Evolutionary conservation across 2,888 invertebrate species (phyloP).

Genomic region (Arenicola marina): DNA sequence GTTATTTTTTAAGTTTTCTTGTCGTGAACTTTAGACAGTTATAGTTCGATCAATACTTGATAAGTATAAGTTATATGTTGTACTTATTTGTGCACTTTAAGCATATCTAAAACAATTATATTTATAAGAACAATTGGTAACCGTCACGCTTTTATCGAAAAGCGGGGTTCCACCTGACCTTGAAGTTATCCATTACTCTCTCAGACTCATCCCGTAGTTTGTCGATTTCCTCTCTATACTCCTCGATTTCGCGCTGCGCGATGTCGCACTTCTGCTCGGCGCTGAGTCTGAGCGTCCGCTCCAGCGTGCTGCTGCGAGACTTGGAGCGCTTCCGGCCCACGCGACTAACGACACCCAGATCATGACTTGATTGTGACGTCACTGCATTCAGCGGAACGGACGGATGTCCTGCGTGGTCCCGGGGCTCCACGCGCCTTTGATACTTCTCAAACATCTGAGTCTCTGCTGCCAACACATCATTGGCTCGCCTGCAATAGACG

Average conservation of each 20-base stretch:
- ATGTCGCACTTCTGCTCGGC: conserved; percentile 62
- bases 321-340: conserved; percentile 54
- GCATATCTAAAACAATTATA: no score
- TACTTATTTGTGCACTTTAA: no score
- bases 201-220: conserved; percentile 57
- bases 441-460: conserved; percentile 61
- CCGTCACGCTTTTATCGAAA: no score
- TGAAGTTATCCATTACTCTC: conserved; percentile 56
- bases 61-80: no score
- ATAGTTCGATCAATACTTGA: no score
- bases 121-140: no score
- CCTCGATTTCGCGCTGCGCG: conserved; percentile 60
- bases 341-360: conserved; percentile 23
- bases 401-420: conserved; percentile 36
- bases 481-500: conserved; percentile 47
- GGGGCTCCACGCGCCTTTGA: conserved; percentile 55
- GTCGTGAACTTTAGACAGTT: no score
- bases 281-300: conserved; percentile 51
- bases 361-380: conserved; percentile 43
- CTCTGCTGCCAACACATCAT: conserved; percentile 57
- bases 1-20: no score
- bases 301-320: conserved; percentile 51
- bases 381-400: conserved; percentile 28
- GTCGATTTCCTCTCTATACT: conserved; percentile 54
- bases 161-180: no score